Percentiles rank a stretch among this genome's conserved stretches.
These are phyloP conservation scores for Cylloceria caligata DNA, from an alignment of 2,888 invertebrate species.

Conservation along the genomic window DNA sequence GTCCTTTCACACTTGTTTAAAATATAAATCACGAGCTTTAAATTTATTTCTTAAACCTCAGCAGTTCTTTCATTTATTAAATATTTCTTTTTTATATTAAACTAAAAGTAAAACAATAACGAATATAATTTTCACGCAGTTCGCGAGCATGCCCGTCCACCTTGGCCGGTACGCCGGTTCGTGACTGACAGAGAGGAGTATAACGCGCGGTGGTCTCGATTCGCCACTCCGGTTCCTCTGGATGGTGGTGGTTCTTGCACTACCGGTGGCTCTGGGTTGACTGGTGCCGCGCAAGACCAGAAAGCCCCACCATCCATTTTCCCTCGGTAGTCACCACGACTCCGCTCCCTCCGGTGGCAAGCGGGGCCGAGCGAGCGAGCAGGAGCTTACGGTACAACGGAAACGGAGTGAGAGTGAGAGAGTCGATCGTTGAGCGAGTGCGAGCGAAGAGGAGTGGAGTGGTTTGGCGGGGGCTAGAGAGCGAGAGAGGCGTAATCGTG, in stretches of 20 bases:
- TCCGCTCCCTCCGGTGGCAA: conserved; percentile 27
- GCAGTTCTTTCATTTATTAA: neutral
- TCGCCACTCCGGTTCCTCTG: conserved; percentile 59
- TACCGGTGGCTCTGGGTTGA: conserved; percentile 84
- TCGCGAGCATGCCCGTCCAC: conserved; percentile 12
- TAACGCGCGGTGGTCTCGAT: conserved; percentile 15
- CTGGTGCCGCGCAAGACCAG: conserved; percentile 83
- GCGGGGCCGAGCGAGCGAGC: neutral
- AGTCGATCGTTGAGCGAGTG: conserved; percentile 6
- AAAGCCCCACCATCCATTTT: conserved; percentile 82
- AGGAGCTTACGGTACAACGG: neutral
- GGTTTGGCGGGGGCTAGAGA: too few species aligned
- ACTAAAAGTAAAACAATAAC: neutral
- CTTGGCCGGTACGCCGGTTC: conserved; percentile 56
- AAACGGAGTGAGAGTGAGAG: conserved; percentile 22
- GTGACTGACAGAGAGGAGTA: conserved; percentile 50
- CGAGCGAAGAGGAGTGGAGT: conserved; percentile 25
- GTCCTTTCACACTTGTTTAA: neutral
- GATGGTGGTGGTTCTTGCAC: conserved; percentile 80
- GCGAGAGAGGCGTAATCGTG: conserved; percentile 24
- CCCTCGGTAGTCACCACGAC: conserved; percentile 60
- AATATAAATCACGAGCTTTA: conserved; percentile 1
- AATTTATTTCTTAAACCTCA: neutral
- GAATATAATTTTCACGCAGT: neutral
- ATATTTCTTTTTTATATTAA: neutral